Evolutionary conservation across 1,140 invertebrate species (phyloP).

Genomic region (Leptinotarsa defecta): DNA sequence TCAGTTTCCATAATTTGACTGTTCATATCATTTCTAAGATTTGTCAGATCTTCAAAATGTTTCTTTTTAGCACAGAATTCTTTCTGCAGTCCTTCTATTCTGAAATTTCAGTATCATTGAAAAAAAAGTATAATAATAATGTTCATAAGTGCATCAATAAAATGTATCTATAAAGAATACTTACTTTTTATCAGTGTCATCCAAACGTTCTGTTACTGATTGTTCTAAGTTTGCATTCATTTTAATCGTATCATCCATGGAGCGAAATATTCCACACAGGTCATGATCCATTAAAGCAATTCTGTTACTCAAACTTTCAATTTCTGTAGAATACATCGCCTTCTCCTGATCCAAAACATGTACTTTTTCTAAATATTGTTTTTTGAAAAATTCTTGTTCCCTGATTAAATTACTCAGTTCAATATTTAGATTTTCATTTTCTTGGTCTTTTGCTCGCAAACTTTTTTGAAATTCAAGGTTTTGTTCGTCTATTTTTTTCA

Average conservation of each 20-base stretch:
- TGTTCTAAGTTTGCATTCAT: neutral
- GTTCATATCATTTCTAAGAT: neutral
- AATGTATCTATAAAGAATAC: neutral
- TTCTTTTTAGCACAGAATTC: neutral
- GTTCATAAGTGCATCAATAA: neutral
- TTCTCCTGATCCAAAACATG: neutral
- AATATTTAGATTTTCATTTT: neutral
- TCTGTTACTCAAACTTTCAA: neutral
- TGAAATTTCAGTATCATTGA: neutral
- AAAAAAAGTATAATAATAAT: neutral
- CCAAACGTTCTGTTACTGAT: neutral
- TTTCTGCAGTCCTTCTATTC: neutral
- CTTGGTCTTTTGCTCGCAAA: neutral
- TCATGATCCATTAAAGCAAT: neutral
- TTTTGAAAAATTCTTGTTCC: neutral
- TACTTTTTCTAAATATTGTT: neutral
- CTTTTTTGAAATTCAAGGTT: neutral
- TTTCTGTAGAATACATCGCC: neutral
- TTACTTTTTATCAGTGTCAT: neutral
- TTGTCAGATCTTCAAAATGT: neutral
- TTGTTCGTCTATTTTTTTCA: neutral
- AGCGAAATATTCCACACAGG: neutral
- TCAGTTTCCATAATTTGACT: neutral
- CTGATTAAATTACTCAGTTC: neutral
- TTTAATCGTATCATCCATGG: neutral